Evolutionary conservation across 2,113 vertebrate genomes (phyloP).

Genomic region (Astur gentilis): DNA sequence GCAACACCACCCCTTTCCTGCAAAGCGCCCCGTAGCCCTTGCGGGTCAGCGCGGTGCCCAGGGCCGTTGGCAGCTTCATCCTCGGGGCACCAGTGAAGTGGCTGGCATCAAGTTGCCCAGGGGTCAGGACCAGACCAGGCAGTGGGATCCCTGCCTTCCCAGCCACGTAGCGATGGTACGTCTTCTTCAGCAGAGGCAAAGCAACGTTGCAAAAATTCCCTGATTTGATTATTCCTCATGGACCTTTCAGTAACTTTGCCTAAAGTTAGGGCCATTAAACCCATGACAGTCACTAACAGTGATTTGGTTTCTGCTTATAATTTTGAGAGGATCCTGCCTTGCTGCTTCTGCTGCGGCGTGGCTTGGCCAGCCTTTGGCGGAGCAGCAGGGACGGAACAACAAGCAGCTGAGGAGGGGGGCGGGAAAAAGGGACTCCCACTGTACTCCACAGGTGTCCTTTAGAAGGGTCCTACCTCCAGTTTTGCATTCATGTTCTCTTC

Average conservation of each 20-base stretch:
- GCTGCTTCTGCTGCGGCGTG: neutral
- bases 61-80: neutral
- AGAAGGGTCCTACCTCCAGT: neutral
- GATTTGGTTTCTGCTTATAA: neutral
- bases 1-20: neutral
- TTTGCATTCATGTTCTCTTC: neutral
- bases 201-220: neutral
- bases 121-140: accelerated
- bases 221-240: neutral
- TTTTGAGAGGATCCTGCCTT: neutral
- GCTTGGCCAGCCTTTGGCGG: accelerated
- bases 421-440: neutral
- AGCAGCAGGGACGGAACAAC: neutral
- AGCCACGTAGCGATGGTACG: accelerated
- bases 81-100: neutral
- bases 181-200: neutral
- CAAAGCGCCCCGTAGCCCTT: accelerated
- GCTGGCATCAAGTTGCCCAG: neutral
- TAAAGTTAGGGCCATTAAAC: neutral
- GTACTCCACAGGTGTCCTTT: neutral
- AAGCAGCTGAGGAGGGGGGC: neutral
- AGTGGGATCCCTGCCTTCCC: neutral
- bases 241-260: neutral
- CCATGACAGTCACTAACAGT: neutral
- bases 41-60: accelerated